Conservation (phyloP, 2,888 invertebrate species). For the Caradrina clavipalpis region DNA sequence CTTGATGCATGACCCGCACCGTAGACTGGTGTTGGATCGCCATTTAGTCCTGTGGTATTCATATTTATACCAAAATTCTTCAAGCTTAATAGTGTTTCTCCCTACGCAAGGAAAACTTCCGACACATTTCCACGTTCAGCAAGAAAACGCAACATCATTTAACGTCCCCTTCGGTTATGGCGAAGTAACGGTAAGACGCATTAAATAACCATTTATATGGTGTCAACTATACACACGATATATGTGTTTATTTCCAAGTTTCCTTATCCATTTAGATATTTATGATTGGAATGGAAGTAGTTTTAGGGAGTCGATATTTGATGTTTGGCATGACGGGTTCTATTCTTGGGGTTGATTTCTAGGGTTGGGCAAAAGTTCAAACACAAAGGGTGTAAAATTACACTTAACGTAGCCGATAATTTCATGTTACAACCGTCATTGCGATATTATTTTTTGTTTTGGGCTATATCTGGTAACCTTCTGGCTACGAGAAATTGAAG, state of each 20-base stretch:
- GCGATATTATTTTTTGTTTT: too few relatives aligned
- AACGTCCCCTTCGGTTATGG: slow-evolving; percentile 53
- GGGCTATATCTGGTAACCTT: too few relatives aligned
- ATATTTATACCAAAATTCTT: slow-evolving; percentile 25
- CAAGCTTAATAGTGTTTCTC: slow-evolving; percentile 5
- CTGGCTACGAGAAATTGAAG: too few relatives aligned
- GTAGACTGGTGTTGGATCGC: too few relatives aligned
- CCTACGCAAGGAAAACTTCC: slow-evolving; percentile 4
- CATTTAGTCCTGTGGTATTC: background rate
- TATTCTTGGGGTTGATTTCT: background rate
- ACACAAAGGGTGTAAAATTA: too few relatives aligned
- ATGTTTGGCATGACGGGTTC: slow-evolving; percentile 7
- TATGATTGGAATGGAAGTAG: slow-evolving; percentile 48
- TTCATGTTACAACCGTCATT: too few relatives aligned
- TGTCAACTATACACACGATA: slow-evolving; percentile 65
- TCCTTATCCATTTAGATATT: slow-evolving; percentile 50
- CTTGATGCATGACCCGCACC: too few relatives aligned
- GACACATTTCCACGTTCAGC: slow-evolving; percentile 21
- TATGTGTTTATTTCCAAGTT: slow-evolving; percentile 47
- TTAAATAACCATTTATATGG: slow-evolving; percentile 76
- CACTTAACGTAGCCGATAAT: too few relatives aligned
- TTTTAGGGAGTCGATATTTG: slow-evolving; percentile 18
- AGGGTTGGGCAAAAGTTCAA: background rate
- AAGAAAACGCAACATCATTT: slow-evolving; percentile 57
- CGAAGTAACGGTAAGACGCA: slow-evolving; percentile 62